Evolutionary conservation across 2,797 vertebrate genomes (phyloP), one percentile per base, ranked within the genome.

Genomic region (Neomorphus geoffroyi): DNA sequence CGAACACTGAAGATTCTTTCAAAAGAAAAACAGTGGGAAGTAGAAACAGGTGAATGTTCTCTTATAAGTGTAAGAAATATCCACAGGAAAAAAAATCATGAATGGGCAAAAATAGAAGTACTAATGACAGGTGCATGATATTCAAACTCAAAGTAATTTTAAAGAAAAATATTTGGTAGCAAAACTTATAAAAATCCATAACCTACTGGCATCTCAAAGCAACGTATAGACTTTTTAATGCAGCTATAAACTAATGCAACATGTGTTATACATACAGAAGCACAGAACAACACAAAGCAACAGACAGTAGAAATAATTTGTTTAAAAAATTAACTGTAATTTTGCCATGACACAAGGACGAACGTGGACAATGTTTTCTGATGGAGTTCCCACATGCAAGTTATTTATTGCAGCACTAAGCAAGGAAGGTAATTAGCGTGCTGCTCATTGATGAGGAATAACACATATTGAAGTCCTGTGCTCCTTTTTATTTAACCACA

Each of bases 1-100:
- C 41, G 88, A 72, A 64, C 77, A 96, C 86, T 97, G 95, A 82
- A 91, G 54, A 86, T 51, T 46, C 93, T 97, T 86, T 66, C 57
- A 61, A 83, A 92, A 92, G 22, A 72, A 89, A 14, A 94, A 51
- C n/a, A 86, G 57, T 3, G 17, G 10, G n/a, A 90, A 93, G 41
- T 12, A 90, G 22, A 88, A 65, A 54, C 14, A 32, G 18, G 30
- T 83, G 14, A 81, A 81, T 43, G 83, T 33, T 65, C 22, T 66
- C 30, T 46, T 46, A 50, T 0, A 58, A 82, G 16, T 65, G 70
- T n/a, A 78, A 73, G 30, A 96, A 97, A 95, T 92, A 93, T 21
- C 74, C 92, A 72, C 39, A 54, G 15, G 35, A 33, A 80, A 86
- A 39, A 89, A 58, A 60, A 75, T 18, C 67, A 92, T 5, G 21